phyloP scores from a whole-genome alignment of 2,888 invertebrate genomes.

The Gandaritis pyraliata region DNA sequence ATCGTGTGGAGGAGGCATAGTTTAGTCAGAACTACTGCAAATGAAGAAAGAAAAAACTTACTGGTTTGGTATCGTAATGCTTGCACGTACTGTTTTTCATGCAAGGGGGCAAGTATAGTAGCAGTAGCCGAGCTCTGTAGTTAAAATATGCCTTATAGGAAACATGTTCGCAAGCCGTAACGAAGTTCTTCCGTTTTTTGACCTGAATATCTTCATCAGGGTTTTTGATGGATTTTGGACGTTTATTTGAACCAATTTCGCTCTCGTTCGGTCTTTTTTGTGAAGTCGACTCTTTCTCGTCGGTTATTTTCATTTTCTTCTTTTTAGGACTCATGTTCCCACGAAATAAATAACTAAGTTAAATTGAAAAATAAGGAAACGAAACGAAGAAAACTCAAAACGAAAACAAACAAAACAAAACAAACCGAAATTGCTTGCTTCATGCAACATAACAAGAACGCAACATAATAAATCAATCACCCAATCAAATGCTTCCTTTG shows the following conservation, averaged over 20 bases:
- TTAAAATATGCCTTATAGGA: slow-evolving; percentile 65
- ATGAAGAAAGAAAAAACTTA: slow-evolving; percentile 42
- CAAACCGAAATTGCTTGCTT: too few relatives aligned
- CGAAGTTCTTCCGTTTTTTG: slow-evolving; percentile 65
- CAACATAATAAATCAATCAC: too few relatives aligned
- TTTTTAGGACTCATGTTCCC: slow-evolving; percentile 54
- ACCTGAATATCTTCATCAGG: slow-evolving; percentile 52
- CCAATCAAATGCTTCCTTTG: too few relatives aligned
- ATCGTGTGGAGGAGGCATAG: too few relatives aligned
- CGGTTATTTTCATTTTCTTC: slow-evolving; percentile 52
- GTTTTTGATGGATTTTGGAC: slow-evolving; percentile 48
- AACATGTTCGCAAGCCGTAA: slow-evolving; percentile 69
- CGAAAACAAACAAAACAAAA: too few relatives aligned
- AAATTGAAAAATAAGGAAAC: too few relatives aligned
- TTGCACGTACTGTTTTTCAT: slow-evolving; percentile 52
- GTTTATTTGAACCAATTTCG: slow-evolving; percentile 48
- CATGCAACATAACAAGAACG: too few relatives aligned
- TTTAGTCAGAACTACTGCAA: too few relatives aligned
- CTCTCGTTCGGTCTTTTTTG: slow-evolving; percentile 48
- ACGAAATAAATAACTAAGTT: too few relatives aligned
- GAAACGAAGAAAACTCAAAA: slow-evolving; percentile 4
- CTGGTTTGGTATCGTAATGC: slow-evolving; percentile 54
- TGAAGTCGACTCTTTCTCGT: slow-evolving; percentile 20
- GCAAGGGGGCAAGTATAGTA: slow-evolving; percentile 64
- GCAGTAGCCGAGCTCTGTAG: slow-evolving; percentile 57